These are phyloP conservation scores for Melipona quadrifasciata DNA, from an alignment of 1,140 invertebrate genomes.

Conservation along the genomic window DNA sequence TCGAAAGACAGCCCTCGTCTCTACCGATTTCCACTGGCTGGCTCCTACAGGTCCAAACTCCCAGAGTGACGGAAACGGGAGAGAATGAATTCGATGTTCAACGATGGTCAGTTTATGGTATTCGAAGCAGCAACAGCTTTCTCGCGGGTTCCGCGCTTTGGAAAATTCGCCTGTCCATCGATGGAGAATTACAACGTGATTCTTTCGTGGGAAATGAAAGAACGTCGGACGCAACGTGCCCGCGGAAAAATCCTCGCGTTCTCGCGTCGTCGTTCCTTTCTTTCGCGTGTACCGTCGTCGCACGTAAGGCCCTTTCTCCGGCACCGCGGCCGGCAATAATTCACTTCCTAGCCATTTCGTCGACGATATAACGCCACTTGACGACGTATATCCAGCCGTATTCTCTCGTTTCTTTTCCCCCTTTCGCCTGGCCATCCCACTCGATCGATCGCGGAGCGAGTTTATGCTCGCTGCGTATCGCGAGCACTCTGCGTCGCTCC, in stretches of 20 bases:
- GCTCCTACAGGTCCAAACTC: no score
- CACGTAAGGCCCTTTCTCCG: constrained; percentile 51
- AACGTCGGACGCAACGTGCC: background rate
- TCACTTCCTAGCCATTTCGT: constrained; percentile 77
- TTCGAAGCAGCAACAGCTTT: background rate
- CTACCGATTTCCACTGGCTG: no score
- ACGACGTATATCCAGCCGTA: constrained; percentile 63
- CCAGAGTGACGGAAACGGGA: no score
- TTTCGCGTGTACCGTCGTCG: constrained; percentile 8
- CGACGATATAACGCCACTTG: constrained; percentile 73
- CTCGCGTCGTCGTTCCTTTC: background rate
- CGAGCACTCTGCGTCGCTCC: no score
- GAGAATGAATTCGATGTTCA: constrained; percentile 13
- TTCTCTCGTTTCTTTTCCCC: constrained; percentile 16
- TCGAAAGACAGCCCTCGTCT: no score
- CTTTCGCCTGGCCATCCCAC: background rate
- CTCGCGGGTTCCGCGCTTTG: background rate
- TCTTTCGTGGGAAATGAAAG: constrained; percentile 20
- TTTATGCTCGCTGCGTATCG: background rate
- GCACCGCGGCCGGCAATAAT: constrained; percentile 60
- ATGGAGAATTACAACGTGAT: constrained; percentile 23
- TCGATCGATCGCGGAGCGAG: constrained; percentile 21
- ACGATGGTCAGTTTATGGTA: background rate
- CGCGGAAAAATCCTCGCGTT: constrained; percentile 28
- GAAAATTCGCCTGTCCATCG: constrained; percentile 1